A percentile compares a stretch with the other conserved stretches of the same genome.
Conservation (phyloP, 2,888 invertebrate species). For the Rhagium mordax region DNA sequence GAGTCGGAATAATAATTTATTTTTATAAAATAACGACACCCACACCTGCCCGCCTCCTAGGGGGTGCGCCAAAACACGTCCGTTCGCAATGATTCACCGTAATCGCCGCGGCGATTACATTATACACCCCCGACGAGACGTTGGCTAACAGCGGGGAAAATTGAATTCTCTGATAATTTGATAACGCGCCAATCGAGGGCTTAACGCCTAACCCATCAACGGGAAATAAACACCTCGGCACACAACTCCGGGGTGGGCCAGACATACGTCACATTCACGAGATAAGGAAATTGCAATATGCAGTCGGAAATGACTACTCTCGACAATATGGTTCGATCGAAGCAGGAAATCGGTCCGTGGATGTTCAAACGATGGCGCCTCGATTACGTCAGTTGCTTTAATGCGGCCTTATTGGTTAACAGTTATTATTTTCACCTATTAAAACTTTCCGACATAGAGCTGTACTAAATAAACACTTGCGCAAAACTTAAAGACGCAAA, state of each 20-base stretch:
- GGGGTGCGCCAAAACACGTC: not conserved
- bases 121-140: not conserved
- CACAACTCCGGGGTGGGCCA: not conserved
- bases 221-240: slow-evolving; percentile 1
- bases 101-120: not conserved
- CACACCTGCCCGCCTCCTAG: not conserved
- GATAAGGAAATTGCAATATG: not conserved
- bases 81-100: not conserved
- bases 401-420: too few relatives aligned
- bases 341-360: too few relatives aligned
- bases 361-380: not conserved
- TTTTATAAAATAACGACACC: too few relatives aligned
- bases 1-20: too few relatives aligned
- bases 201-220: not conserved
- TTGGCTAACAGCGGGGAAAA: slow-evolving; percentile 6
- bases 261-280: not conserved
- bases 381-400: too few relatives aligned
- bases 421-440: too few relatives aligned
- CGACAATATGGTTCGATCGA: too few relatives aligned
- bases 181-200: not conserved
- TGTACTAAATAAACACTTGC: too few relatives aligned
- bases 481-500: too few relatives aligned
- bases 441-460: too few relatives aligned
- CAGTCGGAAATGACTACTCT: not conserved
- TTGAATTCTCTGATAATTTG: not conserved